Conservation (phyloP, 2,888 invertebrate species). For the Philopedon plagiatum region DNA sequence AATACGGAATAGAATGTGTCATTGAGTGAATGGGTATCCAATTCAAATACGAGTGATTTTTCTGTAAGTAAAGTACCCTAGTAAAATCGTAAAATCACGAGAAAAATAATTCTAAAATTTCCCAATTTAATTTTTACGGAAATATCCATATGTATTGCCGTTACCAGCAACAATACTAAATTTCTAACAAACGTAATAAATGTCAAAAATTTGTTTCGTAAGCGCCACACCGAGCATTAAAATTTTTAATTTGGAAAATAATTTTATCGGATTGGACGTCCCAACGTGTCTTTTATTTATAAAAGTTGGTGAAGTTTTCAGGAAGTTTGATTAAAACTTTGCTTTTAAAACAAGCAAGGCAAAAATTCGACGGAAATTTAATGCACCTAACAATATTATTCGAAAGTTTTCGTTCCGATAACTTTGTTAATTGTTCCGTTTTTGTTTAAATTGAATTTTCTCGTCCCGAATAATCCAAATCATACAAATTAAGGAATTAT, state of each 20-base stretch:
- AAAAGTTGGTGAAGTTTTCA: background rate
- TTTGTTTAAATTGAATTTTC: constrained; percentile 5
- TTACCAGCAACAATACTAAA: too few relatives aligned
- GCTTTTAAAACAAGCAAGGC: constrained; percentile 6
- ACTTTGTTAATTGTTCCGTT: background rate
- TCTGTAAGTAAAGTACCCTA: too few relatives aligned
- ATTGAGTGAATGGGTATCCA: too few relatives aligned
- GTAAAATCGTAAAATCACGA: too few relatives aligned
- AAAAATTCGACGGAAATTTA: constrained; percentile 2
- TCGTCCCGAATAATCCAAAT: background rate
- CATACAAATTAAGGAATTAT: background rate
- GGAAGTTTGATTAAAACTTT: constrained; percentile 14
- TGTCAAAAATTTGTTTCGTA: too few relatives aligned
- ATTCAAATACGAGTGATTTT: too few relatives aligned
- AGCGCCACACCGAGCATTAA: too few relatives aligned
- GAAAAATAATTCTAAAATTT: too few relatives aligned
- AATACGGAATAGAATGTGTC: too few relatives aligned
- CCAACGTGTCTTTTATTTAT: background rate
- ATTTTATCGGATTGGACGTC: background rate
- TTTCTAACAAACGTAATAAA: too few relatives aligned
- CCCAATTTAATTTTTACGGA: too few relatives aligned
- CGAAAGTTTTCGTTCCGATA: background rate
- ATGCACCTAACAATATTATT: background rate
- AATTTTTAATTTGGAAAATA: background rate
- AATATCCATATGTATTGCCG: too few relatives aligned